Conservation (phyloP, 2,113 vertebrate species). For the Ovis aries region DNA sequence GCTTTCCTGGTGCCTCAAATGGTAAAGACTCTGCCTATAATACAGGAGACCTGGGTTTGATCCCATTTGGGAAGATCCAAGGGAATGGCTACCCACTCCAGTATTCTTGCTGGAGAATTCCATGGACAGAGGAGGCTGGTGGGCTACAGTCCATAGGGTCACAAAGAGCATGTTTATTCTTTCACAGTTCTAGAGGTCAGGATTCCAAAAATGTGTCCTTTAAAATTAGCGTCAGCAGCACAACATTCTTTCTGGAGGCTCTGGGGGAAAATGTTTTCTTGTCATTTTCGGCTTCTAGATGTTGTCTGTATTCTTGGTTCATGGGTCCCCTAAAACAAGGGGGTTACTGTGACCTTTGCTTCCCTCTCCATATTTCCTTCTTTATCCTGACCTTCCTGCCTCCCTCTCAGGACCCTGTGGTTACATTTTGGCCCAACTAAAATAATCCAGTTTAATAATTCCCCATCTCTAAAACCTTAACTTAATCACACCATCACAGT, state of each 20-base stretch:
- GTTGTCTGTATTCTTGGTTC: background rate
- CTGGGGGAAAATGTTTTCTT: background rate
- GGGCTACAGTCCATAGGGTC: background rate
- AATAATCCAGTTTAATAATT: background rate
- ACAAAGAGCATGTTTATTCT: background rate
- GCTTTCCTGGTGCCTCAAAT: background rate
- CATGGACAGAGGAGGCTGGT: background rate
- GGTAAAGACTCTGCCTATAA: background rate
- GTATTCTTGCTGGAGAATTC: background rate
- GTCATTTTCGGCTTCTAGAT: background rate
- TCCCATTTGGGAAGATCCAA: background rate
- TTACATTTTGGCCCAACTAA: background rate
- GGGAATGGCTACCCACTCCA: background rate
- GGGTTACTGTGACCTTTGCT: background rate
- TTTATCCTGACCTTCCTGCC: background rate
- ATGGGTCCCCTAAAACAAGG: no score
- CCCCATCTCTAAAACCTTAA: background rate
- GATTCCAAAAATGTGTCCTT: background rate
- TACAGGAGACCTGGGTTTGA: background rate
- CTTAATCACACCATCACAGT: background rate
- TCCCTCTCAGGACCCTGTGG: background rate
- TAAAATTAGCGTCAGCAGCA: background rate
- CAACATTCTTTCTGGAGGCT: background rate
- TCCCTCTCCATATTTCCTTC: background rate
- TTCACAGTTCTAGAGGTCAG: background rate